Evolutionary conservation across 2,113 vertebrate genomes (phyloP), one percentile per base, ranked within the genome.

Genomic region (Delphinus delphis): DNA sequence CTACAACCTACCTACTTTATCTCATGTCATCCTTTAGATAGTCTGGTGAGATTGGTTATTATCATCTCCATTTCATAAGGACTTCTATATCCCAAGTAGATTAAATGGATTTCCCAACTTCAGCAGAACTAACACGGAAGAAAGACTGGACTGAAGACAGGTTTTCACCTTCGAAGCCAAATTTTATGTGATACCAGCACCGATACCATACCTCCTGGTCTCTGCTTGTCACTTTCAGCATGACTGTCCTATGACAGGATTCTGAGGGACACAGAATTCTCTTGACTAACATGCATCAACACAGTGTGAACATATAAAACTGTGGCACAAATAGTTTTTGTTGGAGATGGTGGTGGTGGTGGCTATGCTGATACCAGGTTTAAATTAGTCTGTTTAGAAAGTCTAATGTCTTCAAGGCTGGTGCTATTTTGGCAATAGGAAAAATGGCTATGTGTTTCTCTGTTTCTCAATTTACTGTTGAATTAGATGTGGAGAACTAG

Each of bases 151-250:
- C 21, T 58, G 13, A 53, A 88, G 65, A 86, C 8, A 9, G 13
- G 36, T 68, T 21, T 84, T 36, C 20, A 2, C 2, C 8, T 94
- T 41, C 17, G 50, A 81, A 88, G 2, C 7, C 20, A 28, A 89
- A 77, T 28, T 87, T 26, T 55, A 85, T 14, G 6, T 21, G 9
- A n/a, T 31, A 44, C 0, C 9, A 81, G 4, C 36, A 1, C 6
- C 6, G 0, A 21, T n/a, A 14, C 2, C 4, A 0, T 31, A 41
- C 0, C 23, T 36, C 20, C 6, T 44, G 5, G n/a, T 4, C 41
- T 86, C 18, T 5, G 8, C 28, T 60, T 94, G 13, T 17, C 33
- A 9, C 3, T n/a, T 91, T 26, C 20, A 88, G 15, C 12, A 58
- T 33, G 58, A 68, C 25, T 25, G 12, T 74, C 8, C 79, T 55